Evolutionary conservation across 2,888 invertebrate species (phyloP).

Genomic region (Sinodicranocentrus sp.): DNA sequence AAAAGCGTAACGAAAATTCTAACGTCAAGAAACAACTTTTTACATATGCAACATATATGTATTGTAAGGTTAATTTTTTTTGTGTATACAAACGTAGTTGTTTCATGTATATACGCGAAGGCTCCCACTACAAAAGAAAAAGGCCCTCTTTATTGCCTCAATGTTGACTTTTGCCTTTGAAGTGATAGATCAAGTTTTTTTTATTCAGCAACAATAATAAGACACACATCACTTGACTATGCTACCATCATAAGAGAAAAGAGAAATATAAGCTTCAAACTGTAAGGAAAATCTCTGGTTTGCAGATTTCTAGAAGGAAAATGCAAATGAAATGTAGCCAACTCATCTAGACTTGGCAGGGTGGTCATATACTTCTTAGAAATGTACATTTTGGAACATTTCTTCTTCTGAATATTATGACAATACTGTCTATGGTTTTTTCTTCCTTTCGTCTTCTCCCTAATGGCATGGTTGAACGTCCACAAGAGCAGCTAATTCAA

Average conservation of each 20-base stretch:
- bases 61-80: conserved; percentile 22
- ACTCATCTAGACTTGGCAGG: background rate
- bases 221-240: conserved; percentile 46
- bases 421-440: background rate
- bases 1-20: background rate
- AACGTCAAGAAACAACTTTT: background rate
- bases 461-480: background rate
- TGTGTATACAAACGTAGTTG: conserved; percentile 26
- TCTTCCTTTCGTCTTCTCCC: background rate
- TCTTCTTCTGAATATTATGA: conserved; percentile 1
- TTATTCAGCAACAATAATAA: conserved; percentile 38
- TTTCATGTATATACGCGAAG: conserved; percentile 11
- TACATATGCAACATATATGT: conserved; percentile 1
- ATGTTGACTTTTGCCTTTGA: conserved; percentile 62
- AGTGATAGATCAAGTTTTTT: conserved; percentile 65
- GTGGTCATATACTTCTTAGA: background rate
- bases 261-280: background rate
- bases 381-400: too few species aligned
- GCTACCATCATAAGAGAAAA: conserved; percentile 17
- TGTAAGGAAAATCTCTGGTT: background rate
- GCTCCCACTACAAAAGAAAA: conserved; percentile 28
- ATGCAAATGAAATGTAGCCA: conserved; percentile 25
- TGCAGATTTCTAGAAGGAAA: background rate
- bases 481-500: conserved; percentile 26
- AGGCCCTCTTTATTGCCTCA: conserved; percentile 50